Base-by-base conservation (phyloP, 2,797 vertebrate species). In the Halcyon leucocephala region DNA sequence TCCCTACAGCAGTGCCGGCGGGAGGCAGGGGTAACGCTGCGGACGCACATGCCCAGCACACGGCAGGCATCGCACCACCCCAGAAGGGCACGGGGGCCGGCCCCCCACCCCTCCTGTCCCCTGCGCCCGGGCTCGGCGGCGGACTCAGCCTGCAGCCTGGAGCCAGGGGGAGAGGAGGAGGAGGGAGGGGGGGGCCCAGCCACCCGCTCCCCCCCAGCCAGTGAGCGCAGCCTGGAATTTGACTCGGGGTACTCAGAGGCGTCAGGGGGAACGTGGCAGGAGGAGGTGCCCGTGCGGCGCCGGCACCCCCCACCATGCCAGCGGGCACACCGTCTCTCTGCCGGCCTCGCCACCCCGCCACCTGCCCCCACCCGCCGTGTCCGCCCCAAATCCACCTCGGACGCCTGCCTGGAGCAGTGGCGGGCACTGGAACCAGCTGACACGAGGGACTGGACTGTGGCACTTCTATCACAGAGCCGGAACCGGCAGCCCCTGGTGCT, bases 171-270 rank as follows among this genome's bases (percentile, higher is more conserved):
- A 28, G 98, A 99, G 78, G 99, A 98, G 24, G 98, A 98, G 41
- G 98, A 46, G 0, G 35, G 89, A 77, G 51, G 91, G 79, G 51
- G 65, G 2, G 20, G 35, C 6, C 33, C 6, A 1, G 55, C 97
- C 26, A 93, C 98, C 14, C 98, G 97, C 64, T 98, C 98, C 20
- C 98, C 98, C 8, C 98, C 98, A 1, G 97, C 98, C 96, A 99
- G 98, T 16, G 98, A 99, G 41, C 98, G 99, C 86, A 99, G 98
- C n/a, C 93, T 99, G 97, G 99, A 99, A 96, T 98, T 99, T 62
- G 99, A 99, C 97, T 99, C 99, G 0, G 99, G 99, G 28, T 99
- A 99, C 96, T 99, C 99, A 0, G 99, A 99, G 96, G 99, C 99
- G 3, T 98, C 98, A 0, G 98, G 98, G 57, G 95, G 98, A 26